A percentile compares a stretch with the other conserved stretches of the same genome.
These are phyloP conservation scores for Stenichneumon culpator DNA, from an alignment of 2,888 invertebrate genomes.

Conservation along the genomic window DNA sequence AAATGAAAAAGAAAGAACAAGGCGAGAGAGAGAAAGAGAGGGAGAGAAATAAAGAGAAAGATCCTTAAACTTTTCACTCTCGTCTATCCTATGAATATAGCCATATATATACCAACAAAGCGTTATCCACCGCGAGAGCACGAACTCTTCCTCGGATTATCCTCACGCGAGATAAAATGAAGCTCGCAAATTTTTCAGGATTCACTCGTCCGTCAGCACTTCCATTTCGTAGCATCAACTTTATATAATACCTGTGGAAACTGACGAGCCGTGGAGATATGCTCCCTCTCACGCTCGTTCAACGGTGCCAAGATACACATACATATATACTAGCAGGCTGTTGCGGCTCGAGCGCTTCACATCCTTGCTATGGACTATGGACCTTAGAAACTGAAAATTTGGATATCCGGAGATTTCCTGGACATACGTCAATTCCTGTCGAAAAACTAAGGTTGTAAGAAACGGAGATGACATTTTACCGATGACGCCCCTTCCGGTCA, in stretches of 20 bases:
- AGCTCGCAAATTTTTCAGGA: constrained; percentile 62
- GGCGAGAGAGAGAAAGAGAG: constrained; percentile 6
- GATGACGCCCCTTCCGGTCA: too few species aligned
- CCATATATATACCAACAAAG: constrained; percentile 12
- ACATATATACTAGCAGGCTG: neutral
- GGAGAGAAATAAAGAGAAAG: constrained; percentile 14
- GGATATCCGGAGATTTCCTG: too few species aligned
- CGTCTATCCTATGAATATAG: neutral
- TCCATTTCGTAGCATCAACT: constrained; percentile 57
- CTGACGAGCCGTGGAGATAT: constrained; percentile 25
- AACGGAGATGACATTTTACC: too few species aligned
- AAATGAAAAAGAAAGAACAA: constrained; percentile 23
- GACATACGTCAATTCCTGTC: too few species aligned
- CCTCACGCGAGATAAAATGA: constrained; percentile 56
- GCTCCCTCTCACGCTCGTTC: constrained; percentile 6
- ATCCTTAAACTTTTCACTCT: constrained; percentile 55
- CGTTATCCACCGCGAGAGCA: constrained; percentile 42
- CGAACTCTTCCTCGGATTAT: constrained; percentile 60
- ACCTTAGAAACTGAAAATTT: too few species aligned
- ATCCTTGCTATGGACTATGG: too few species aligned
- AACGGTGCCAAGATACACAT: neutral
- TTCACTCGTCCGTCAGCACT: constrained; percentile 59
- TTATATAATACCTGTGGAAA: constrained; percentile 46
- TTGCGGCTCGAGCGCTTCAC: neutral
- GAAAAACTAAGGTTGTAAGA: too few species aligned